Evolutionary conservation across 2,797 vertebrate genomes (phyloP), one percentile per base, ranked within the genome.

Genomic region (Moxostoma hubbsi): DNA sequence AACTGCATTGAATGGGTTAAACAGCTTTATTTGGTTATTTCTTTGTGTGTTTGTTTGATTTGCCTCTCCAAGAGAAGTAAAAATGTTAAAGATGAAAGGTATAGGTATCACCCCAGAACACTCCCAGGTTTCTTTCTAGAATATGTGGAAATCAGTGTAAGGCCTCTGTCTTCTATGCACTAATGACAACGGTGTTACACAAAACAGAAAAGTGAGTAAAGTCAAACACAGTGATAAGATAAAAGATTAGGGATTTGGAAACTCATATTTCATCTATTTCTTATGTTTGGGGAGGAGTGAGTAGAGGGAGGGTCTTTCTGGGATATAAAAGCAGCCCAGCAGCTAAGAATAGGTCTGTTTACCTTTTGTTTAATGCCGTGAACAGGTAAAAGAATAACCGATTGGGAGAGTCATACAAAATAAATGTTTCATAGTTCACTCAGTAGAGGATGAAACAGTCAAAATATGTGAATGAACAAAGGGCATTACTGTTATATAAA

Each of bases 271-370:
- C 86, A 80, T 66, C 61, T 61, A 80, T 70, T 78, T 64, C 11
- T 24, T 57, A 15, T 80, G 59, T 80, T 16, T 10, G 9, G 76
- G 93, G 91, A 36, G 89, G 88, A 75, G 88, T 87, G 2, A 77
- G n/a, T 51, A 5, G 16, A 5, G 59, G 61, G 59, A 86, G 79
- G 89, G 85, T 80, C 85, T 83, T 65, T 43, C 80, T 75, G 62
- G 63, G 65, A 84, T 91, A 93, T 93, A 91, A 89, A 93, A 91
- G 81, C 77, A 64, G 18, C 64, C 5, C 7, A 72, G 85, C 15
- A 10, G 58, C 92, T 87, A 90, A 92, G 88, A 93, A 93, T 93
- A 93, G 90, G 71, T 83, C 47, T 66, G 75, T 81, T 84, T 77
- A 71, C 75, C 63, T 69, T 65, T 51, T 18, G 46, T 64, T 65